A percentile compares a stretch with the other conserved stretches of the same genome.
Conservation (phyloP, 2,888 invertebrate genomes). For the Megamerina dolium region DNA sequence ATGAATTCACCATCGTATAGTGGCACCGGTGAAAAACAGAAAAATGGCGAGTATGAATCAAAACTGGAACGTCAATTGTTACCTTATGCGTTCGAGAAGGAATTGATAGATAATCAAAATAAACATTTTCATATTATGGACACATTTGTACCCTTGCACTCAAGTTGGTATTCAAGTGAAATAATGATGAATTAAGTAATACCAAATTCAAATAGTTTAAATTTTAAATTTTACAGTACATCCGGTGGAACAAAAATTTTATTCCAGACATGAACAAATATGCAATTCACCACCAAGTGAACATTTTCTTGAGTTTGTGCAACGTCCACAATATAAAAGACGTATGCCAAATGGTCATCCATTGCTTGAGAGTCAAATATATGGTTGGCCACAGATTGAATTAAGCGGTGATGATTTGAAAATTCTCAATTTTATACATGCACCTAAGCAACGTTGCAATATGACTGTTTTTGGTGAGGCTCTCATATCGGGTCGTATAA, state of each 20-base stretch:
- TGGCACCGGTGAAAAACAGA: no score
- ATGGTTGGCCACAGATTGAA: constrained; percentile 40
- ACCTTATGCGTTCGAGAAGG: constrained; percentile 44
- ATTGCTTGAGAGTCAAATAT: constrained; percentile 40
- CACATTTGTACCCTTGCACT: constrained; percentile 32
- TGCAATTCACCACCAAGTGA: constrained; percentile 14
- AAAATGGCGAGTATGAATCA: no score
- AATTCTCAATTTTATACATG: constrained; percentile 33
- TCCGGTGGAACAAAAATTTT: constrained; percentile 37
- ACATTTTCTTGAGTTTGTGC: constrained; percentile 1
- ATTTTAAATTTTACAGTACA: constrained; percentile 24
- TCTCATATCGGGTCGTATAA: constrained; percentile 35
- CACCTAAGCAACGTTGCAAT: constrained; percentile 38
- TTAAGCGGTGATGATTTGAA: constrained; percentile 11
- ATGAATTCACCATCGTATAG: no score
- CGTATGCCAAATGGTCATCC: no score
- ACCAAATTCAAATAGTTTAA: not conserved
- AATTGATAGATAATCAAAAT: constrained; percentile 39
- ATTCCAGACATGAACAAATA: constrained; percentile 32
- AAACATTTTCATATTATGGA: constrained; percentile 34
- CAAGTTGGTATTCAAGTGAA: no score
- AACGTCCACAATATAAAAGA: no score
- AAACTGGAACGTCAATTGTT: constrained; percentile 13
- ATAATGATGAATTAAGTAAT: no score
- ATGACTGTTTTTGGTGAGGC: constrained; percentile 43